These are phyloP conservation scores for Fundulus diaphanus DNA, from an alignment of 2,797 vertebrate genomes.

Conservation along the genomic window DNA sequence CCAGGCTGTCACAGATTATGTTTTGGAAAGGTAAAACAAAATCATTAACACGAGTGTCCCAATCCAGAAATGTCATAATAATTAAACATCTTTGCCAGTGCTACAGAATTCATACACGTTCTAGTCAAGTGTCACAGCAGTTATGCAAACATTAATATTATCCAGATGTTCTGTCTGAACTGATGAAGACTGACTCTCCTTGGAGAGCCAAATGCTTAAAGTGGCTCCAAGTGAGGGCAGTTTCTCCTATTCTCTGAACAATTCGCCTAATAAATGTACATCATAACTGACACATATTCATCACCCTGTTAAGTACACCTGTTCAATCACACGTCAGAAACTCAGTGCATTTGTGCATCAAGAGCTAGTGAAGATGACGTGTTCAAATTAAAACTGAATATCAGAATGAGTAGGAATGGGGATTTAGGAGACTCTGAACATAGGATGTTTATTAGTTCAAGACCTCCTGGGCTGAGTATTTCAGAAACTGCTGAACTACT, in stretches of 20 bases:
- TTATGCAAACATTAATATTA: not conserved
- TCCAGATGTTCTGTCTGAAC: not conserved
- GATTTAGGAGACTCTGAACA: not conserved
- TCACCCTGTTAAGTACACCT: too few species aligned
- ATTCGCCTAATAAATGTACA: not conserved
- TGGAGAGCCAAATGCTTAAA: not conserved
- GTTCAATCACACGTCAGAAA: too few species aligned
- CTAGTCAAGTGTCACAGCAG: not conserved
- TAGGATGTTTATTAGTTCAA: not conserved
- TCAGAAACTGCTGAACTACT: not conserved
- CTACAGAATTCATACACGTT: not conserved
- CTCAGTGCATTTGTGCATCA: not conserved
- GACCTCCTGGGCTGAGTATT: not conserved
- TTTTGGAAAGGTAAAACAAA: not conserved
- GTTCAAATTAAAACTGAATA: not conserved
- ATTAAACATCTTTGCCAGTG: not conserved
- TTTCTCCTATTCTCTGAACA: too few species aligned
- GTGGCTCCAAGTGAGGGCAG: not conserved
- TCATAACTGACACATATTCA: not conserved
- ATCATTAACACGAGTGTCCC: not conserved
- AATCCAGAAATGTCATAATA: not conserved
- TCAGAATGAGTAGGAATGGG: not conserved
- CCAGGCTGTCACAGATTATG: not conserved
- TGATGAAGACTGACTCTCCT: not conserved
- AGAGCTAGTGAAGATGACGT: not conserved